Percentiles rank a stretch among this genome's conserved stretches.
phyloP scores from a whole-genome alignment of 2,888 invertebrate genomes.

The Brachycybe producta region DNA sequence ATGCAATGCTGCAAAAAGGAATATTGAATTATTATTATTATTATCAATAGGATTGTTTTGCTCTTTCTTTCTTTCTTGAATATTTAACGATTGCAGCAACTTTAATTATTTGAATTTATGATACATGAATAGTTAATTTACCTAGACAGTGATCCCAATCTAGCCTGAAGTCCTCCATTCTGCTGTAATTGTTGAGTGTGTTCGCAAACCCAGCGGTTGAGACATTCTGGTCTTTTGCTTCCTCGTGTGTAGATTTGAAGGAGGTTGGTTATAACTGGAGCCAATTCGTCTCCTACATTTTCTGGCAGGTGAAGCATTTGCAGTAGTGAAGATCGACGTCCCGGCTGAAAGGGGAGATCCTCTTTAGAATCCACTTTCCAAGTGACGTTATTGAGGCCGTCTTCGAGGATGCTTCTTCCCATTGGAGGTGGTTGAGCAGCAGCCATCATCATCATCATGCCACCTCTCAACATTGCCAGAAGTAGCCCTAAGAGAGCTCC shows the following conservation, averaged over 20 bases:
- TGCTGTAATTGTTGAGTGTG: constrained; percentile 5
- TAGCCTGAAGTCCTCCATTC: constrained; percentile 1
- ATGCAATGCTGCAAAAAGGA: constrained; percentile 6
- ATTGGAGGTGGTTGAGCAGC: neutral
- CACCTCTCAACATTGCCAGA: constrained; percentile 9
- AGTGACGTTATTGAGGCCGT: constrained; percentile 7
- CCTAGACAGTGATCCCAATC: constrained; percentile 13
- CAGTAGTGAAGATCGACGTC: neutral
- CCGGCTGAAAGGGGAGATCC: neutral
- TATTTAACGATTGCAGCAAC: too few relatives aligned
- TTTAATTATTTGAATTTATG: too few relatives aligned
- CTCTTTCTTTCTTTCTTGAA: too few relatives aligned
- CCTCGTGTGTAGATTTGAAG: constrained; percentile 13
- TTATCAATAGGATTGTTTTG: too few relatives aligned
- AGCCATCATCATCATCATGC: constrained; percentile 7
- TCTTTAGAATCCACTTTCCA: constrained; percentile 7
- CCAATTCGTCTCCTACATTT: constrained; percentile 11
- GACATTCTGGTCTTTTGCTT: constrained; percentile 15
- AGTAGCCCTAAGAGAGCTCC: constrained; percentile 16
- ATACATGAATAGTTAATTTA: neutral
- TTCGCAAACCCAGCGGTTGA: constrained; percentile 16
- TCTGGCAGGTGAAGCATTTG: constrained; percentile 9
- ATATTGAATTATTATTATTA: neutral
- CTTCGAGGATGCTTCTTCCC: neutral
- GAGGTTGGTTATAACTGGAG: constrained; percentile 10